Evolutionary conservation across 2,797 vertebrate species (phyloP).

Genomic region (Serranus cabrilla): DNA sequence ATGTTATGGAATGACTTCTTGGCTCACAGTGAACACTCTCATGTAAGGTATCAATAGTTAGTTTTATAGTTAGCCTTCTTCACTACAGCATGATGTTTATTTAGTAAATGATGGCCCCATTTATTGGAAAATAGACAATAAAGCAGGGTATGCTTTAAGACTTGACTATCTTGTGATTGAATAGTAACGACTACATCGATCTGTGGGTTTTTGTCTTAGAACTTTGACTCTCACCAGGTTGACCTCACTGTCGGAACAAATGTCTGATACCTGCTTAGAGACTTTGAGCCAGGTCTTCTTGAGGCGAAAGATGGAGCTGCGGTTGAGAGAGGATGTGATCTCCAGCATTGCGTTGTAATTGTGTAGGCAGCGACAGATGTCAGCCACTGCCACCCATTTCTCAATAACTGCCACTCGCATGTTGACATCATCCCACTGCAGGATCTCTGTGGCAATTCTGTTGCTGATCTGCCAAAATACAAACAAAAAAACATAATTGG

Average conservation of each 20-base stretch:
- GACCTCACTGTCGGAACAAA: neutral
- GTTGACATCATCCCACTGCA: constrained; percentile 91
- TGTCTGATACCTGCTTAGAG: constrained; percentile 92
- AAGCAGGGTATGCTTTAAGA: no score
- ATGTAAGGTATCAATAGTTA: no score
- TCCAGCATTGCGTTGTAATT: constrained; percentile 98
- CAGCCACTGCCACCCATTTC: constrained; percentile 98
- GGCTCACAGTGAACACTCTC: no score
- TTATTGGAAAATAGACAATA: no score
- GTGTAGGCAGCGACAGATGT: constrained; percentile 97
- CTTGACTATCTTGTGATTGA: no score
- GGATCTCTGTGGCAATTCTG: constrained; percentile 95
- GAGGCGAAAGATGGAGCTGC: constrained; percentile 96
- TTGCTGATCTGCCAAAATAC: constrained; percentile 90
- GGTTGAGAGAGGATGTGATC: constrained; percentile 97
- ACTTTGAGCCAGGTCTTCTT: constrained; percentile 99
- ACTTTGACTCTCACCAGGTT: no score
- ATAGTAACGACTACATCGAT: no score
- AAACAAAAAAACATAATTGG: neutral
- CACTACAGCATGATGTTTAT: no score
- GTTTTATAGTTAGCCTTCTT: no score
- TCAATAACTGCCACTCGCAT: constrained; percentile 90
- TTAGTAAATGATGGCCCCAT: no score
- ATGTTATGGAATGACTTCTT: no score
- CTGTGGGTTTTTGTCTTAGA: no score